Base-by-base conservation (phyloP, 2,888 invertebrate species). In the Neoscelio sp. region DNA sequence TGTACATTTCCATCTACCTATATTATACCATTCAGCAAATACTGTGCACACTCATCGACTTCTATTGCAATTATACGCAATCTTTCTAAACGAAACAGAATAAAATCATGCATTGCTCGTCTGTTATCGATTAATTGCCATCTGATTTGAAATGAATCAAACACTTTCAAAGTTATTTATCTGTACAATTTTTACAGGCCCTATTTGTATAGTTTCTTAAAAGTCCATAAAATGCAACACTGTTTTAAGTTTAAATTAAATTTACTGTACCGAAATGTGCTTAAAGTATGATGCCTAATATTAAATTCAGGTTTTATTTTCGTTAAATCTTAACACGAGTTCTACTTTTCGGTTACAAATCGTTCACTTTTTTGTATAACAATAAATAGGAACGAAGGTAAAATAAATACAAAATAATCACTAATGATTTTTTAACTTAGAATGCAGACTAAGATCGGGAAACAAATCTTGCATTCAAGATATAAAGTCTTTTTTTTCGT, bases 1-100 rank as follows among this genome's bases (percentile, higher is more conserved):
- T 70, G 13, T 70, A 70, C 81, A 76, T 58, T 13, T 74, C 18
- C 52, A 35, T 30, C 58, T 68, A 78, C 67, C 42, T 23, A 65
- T 46, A 62, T 48, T 64, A 46, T 42, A 62, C 4, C 46, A 70
- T 54, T 58, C 44, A 38, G 44, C 56, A 78, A 62, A 73, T 65
- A 56, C 35, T 48, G 62, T 52, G 28, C 40, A 73, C 70, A 68
- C 15, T 52, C 50, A 52, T 64, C 20, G 6, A 33, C 10, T 18
- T 20, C 3, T 46, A 52, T 28, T 15, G 4, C 48, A 58, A 15
- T 42, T 20, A 65, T 30, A 46, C 52, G 30, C 3, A 18, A 6
- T 44, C 5, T 20, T 48, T 38, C 5, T 18, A 30, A 44, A 42
- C n/a, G 5, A 30, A 33, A 23, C 23, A 38, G 7, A 18, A 44